phyloP scores from a whole-genome alignment of 2,113 vertebrate genomes.

The Micromys minutus region DNA sequence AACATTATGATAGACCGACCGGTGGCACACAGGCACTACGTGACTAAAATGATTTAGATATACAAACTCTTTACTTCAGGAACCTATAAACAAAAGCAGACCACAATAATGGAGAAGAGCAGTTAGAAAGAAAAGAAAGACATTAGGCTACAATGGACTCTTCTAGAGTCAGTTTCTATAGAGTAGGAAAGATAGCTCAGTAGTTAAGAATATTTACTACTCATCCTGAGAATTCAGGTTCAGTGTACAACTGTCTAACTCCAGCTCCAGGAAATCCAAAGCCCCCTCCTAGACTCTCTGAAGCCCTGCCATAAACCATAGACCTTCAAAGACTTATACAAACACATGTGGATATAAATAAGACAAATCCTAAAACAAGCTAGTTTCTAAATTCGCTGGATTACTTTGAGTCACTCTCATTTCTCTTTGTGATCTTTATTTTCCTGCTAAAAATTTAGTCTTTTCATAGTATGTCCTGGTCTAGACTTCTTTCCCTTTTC shows the following conservation, averaged over 20 bases:
- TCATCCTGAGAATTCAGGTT: not conserved
- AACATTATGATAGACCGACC: not conserved
- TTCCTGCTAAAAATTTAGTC: not conserved
- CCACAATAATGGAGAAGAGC: not conserved
- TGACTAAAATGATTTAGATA: not conserved
- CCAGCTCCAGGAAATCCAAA: not conserved
- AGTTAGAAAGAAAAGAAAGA: not conserved
- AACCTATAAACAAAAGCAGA: slow-evolving; percentile 8
- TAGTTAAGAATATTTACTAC: not conserved
- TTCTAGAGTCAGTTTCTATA: not conserved
- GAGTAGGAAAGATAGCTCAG: not conserved
- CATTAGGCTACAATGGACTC: not conserved
- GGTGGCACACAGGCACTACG: not conserved
- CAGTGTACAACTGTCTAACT: not conserved
- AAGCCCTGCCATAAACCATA: too few relatives aligned
- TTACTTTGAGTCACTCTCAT: not conserved
- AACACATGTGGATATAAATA: not conserved
- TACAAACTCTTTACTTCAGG: not conserved
- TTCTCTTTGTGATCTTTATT: not conserved
- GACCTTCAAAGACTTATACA: not conserved
- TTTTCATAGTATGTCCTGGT: not conserved
- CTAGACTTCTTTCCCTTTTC: not conserved
- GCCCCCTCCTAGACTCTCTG: not conserved
- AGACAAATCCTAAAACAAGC: not conserved
- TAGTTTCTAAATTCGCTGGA: not conserved